These are phyloP conservation scores for Patella ulyssiponensis DNA, from an alignment of 2,888 invertebrate species.

Conservation along the genomic window DNA sequence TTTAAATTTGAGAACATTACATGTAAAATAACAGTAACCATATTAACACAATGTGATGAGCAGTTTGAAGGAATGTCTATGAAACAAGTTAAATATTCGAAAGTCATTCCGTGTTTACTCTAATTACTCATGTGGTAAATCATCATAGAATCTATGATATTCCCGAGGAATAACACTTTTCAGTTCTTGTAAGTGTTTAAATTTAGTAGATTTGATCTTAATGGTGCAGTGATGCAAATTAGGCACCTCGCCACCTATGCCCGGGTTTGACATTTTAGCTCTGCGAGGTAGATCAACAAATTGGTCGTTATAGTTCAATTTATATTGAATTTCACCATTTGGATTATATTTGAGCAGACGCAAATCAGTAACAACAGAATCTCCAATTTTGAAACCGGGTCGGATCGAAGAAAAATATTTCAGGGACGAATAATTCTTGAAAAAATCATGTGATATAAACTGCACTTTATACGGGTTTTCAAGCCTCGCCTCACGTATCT, in stretches of 20 bases:
- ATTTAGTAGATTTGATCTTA: background rate
- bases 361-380: constrained; percentile 8
- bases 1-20: too few species aligned
- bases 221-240: background rate
- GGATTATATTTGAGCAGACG: constrained; percentile 7
- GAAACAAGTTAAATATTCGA: too few species aligned
- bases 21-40: too few species aligned
- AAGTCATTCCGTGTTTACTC: background rate
- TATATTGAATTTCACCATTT: constrained; percentile 16
- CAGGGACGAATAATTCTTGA: background rate
- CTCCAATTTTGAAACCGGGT: constrained; percentile 13
- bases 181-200: constrained; percentile 6
- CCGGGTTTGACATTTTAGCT: background rate
- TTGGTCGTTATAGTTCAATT: too few species aligned
- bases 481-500: background rate
- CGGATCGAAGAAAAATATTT: background rate
- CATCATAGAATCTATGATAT: constrained; percentile 17
- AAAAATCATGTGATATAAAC: constrained; percentile 9
- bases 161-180: constrained; percentile 15
- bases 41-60: too few species aligned
- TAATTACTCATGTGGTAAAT: background rate
- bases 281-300: background rate
- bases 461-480: constrained; percentile 13
- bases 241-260: background rate
- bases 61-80: too few species aligned